Base-by-base conservation (phyloP, 1,140 invertebrate species). In the Phenacoccus solenopsis region DNA sequence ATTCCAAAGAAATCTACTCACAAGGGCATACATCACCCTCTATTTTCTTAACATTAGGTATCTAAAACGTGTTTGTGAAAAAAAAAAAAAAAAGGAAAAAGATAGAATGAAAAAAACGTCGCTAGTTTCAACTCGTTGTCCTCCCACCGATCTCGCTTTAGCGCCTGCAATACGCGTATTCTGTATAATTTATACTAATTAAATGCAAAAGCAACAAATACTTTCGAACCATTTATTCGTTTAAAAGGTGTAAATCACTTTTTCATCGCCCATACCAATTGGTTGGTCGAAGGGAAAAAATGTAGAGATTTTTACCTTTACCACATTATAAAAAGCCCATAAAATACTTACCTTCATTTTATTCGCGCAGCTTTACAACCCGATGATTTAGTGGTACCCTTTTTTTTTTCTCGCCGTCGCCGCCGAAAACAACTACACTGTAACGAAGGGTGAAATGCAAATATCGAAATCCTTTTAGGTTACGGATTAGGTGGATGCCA, bases 181-280 rank as follows among this genome's bases (percentile, higher is more conserved):
- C n/a, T n/a, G n/a, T 16, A 49, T 49, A 49, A 49, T 49, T 49
- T n/a, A 49, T n/a, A n/a, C 38, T 49, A 49, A 49, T 49, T 49
- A 49, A 49, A 49, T 49, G 38, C 38, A 49, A 49, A 49, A 49
- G 38, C 38, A 49, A 49, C 38, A 49, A 49, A 49, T 49, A 49
- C 38, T 49, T 49, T 16, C 5, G 38, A 16, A 49, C 12, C 38
- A 16, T 49, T 49, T 49, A 9, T 10, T 13, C 38, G 38, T n/a
- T n/a, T 5, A 49, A 16, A 10, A n/a, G 20, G 38, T 9, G 38
- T 49, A 49, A 49, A 49, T 49, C 38, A 49, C 38, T 49, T 49
- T 49, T 49, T 49, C 38, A 49, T 49, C 38, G 38, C 38, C 3
- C 38, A 5, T 32, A 49, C 38, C 38, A 49, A 49, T 49, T 49